Evolutionary conservation across 2,888 invertebrate genomes (phyloP), one percentile per base, ranked within the genome.

Genomic region (Mythimna vitellina): DNA sequence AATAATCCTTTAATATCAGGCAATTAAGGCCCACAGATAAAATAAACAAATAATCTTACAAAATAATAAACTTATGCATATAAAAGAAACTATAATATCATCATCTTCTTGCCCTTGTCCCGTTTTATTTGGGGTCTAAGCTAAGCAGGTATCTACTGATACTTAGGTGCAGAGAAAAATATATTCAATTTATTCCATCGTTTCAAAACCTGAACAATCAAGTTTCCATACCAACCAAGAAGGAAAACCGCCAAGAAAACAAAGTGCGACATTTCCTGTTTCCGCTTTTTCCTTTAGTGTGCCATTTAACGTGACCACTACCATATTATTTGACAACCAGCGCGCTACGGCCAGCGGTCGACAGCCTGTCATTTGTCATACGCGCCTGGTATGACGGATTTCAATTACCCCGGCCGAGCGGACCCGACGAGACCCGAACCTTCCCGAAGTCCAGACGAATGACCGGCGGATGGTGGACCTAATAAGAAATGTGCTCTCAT

Each of bases 321-420:
- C 64, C 65, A 81, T 84, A 85, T 82, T 76, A 84, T 84, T 79
- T 70, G 76, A 80, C 73, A 69, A 57, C 65, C 64, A 60, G 22
- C 66, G 65, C 67, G 32, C 22, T 67, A 42, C 64, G 60, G 77
- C 56, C 65, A 64, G 83, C 77, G 66, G 79, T 69, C 78, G 73
- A 68, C 76, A 78, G 78, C 84, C 84, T 85, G 89, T 92, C 93
- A 90, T 94, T 92, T 93, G 92, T 93, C 93, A 93, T 88, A 88
- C 79, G 88, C 83, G 72, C 87, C 85, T 84, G 88, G 87, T 88
- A 89, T 91, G 93, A 92, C 92, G 87, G 91, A 92, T 93, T 93
- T 91, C 94, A 92, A 93, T 94, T 93, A 93, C 88, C 83, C 84
- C 68, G 81, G 66, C 84, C 68, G 77, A 81, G n/a, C 35, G 4